Evolutionary conservation across 2,888 invertebrate species (phyloP).

Genomic region (Cryptocheilus praepositus): DNA sequence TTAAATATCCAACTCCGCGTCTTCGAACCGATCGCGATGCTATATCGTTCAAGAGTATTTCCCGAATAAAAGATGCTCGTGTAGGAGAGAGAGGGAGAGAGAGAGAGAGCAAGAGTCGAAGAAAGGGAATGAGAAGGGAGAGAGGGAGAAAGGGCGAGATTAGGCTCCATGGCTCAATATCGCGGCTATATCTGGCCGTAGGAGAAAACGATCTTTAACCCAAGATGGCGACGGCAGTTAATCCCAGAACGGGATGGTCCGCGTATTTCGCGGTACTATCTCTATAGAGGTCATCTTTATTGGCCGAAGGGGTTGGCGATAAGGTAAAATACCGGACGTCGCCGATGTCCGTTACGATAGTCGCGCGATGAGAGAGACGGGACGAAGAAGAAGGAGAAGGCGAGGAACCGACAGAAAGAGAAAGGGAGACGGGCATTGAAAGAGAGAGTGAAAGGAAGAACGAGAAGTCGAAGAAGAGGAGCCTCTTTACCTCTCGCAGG

Average conservation of each 20-base stretch:
- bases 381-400: conserved; percentile 8
- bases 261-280: conserved; percentile 64
- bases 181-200: conserved; percentile 46
- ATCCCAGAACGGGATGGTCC: conserved; percentile 59
- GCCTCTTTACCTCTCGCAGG: conserved; percentile 16
- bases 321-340: conserved; percentile 64
- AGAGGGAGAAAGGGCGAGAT: conserved; percentile 31
- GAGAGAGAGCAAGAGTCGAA: conserved; percentile 3
- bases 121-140: conserved; percentile 10
- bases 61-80: not conserved
- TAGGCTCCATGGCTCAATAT: conserved; percentile 46
- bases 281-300: conserved; percentile 66
- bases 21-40: not conserved
- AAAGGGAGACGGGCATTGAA: not conserved
- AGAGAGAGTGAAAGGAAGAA: conserved; percentile 18
- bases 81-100: not conserved
- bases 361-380: conserved; percentile 30
- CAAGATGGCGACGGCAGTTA: conserved; percentile 59
- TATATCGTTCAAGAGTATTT: no score
- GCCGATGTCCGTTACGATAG: conserved; percentile 59
- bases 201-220: conserved; percentile 58
- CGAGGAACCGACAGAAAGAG: conserved; percentile 3
- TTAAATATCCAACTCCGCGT: no score
- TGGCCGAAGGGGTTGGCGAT: conserved; percentile 64
- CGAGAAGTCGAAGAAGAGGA: conserved; percentile 10